phyloP scores from a whole-genome alignment of 2,113 vertebrate genomes.

The Ciconia boyciana region DNA sequence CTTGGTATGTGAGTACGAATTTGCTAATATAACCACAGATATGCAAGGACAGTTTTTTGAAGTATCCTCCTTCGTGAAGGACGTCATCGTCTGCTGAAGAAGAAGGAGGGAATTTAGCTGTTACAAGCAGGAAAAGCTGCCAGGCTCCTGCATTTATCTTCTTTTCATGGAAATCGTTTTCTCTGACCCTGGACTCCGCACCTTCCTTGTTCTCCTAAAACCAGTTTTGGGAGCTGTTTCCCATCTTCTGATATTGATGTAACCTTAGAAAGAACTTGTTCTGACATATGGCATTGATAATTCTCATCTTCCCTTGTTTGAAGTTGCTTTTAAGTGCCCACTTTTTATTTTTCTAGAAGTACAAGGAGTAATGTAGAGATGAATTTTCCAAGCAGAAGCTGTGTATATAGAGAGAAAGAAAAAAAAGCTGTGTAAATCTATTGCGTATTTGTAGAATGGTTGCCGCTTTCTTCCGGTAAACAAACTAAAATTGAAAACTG shows the following conservation, averaged over 20 bases:
- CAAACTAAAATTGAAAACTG: background rate
- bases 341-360: background rate
- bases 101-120: background rate
- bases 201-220: slow-evolving; percentile 6
- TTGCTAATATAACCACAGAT: background rate
- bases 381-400: background rate
- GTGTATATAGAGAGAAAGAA: background rate
- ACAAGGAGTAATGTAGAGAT: background rate
- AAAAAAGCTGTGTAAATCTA: background rate
- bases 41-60: background rate
- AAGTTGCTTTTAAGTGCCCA: background rate
- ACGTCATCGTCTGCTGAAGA: background rate
- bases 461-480: background rate
- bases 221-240: slow-evolving; percentile 15
- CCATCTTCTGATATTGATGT: slow-evolving; percentile 15
- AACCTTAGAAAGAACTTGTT: slow-evolving; percentile 16
- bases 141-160: background rate
- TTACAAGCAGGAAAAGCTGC: background rate
- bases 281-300: slow-evolving; percentile 30
- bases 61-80: background rate
- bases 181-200: background rate
- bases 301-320: background rate
- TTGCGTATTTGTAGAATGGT: background rate
- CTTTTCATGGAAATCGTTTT: background rate
- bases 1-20: background rate